Base-by-base conservation (phyloP, 2,888 invertebrate genomes). In the Hemicrepidius hirtus region DNA sequence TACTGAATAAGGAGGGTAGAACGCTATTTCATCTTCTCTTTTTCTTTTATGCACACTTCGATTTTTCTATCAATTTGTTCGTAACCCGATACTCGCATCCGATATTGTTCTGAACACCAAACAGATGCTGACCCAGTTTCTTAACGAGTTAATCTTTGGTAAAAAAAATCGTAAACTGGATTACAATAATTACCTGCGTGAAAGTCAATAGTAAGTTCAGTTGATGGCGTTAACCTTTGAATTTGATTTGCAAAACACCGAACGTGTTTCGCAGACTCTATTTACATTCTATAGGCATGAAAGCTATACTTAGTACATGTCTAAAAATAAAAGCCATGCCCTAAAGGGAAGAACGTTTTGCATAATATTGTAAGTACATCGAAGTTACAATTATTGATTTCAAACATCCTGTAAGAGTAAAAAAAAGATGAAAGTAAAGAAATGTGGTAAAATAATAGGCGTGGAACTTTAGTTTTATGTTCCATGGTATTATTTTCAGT, bases 161-260 rank as follows among this genome's bases (percentile, higher is more conserved):
- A 32, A 3, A 40, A 40, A 40, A 40, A 40, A 40, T 40, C 40
- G 2, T 3, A 40, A 40, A 40, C 40, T 40, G 6, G 40, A 40
- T 40, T 40, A 40, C 40, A 40, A 40, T 40, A 40, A 40, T 20
- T 49, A 44, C 13, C 18, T 44, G 16, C 44, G 44, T 9, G 49
- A 49, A 49, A 21, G 21, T 49, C 20, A 46, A 18, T 20, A 49
- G 10, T 12, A 49, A 49, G 49, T 49, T 49, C 49, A 49, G 4
- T 20, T 3, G 12, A 21, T 49, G 49, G 21, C 49, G 49, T 49
- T 49, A 49, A 49, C 49, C 49, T 49, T 49, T 12, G 20, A 21
- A 40, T 32, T 1, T 32, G 32, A 32, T 32, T 32, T 32, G 32
- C 32, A 32, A 32, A 32, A 32, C 32, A 5, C 32, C 32, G 4